Base-by-base conservation (phyloP, 1,140 invertebrate species). In the Lanistes nyassanus region DNA sequence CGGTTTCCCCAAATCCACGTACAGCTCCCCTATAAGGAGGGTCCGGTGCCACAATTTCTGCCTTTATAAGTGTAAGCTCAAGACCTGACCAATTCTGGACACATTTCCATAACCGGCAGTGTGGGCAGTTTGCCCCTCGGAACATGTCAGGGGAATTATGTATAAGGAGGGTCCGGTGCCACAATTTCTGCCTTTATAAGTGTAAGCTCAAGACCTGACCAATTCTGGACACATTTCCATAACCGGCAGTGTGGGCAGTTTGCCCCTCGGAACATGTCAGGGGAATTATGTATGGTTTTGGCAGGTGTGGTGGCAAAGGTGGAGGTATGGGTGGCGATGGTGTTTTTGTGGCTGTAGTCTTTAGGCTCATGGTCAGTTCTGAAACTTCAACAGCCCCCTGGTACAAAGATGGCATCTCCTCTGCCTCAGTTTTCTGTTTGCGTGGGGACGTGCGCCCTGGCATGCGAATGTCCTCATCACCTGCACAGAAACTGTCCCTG, bases 401-500 rank as follows among this genome's bases (percentile, higher is more conserved):
- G 69, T 83, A 83, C 11, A 70, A 80, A 11, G 75, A 71, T 5
- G 76, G 74, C 7, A 75, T 76, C 5, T 80, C 79, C 39, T 77
- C 76, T 51, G 68, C 51, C 31, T 70, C 68, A 2, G 47, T 77
- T 76, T 60, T 81, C 62, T 56, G 83, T 55, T 77, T 80, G 13
- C 58, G 64, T 4, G 75, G 79, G 34, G 74, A 68, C 2, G 66
- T 13, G 64, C 70, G 75, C 16, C 75, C 64, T 2, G 76, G 76
- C 5, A 60, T 77, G 55, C 55, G 70, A 31, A 76, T 67, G 34
- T 86, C 85, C 9, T 85, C 83, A 56, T 85, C 84, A 70, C 83
- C 84, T 47, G 85, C 85, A 73, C 85, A 87, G 74, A 87, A 87
- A 76, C 85, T 86, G 74, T 86, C 85, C 47, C 79, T 77, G 23